A percentile compares a stretch with the other conserved stretches of the same genome.
Evolutionary conservation across 2,797 vertebrate genomes (phyloP).

Genomic region (Takifugu rubripes): DNA sequence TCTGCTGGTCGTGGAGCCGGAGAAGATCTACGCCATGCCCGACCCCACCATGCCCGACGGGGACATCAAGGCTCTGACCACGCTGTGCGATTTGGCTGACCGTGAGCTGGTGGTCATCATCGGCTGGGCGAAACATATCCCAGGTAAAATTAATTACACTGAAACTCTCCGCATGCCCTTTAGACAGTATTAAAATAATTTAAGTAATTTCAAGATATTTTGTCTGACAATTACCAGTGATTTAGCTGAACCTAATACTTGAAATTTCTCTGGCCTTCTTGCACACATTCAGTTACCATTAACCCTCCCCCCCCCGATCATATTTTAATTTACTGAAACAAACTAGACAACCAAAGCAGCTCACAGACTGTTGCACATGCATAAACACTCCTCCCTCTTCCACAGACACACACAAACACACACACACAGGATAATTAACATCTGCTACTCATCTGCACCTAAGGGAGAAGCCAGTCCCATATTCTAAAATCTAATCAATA

Average conservation of each 20-base stretch:
- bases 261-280: no score
- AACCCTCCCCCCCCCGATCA: background rate
- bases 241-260: no score
- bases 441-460: slow-evolving; percentile 74
- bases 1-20: slow-evolving; percentile 94
- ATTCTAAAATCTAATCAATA: slow-evolving; percentile 78
- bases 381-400: slow-evolving; percentile 30
- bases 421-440: slow-evolving; percentile 72
- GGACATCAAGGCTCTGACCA: slow-evolving; percentile 96
- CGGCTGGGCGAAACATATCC: slow-evolving; percentile 99
- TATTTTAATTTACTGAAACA: slow-evolving; percentile 31
- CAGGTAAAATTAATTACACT: slow-evolving; percentile 76
- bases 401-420: slow-evolving; percentile 23
- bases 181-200: no score
- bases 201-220: no score
- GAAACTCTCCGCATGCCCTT: background rate
- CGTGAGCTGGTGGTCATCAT: slow-evolving; percentile 97
- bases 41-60: slow-evolving; percentile 94
- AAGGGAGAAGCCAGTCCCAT: slow-evolving; percentile 70
- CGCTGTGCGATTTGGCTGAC: slow-evolving; percentile 95
- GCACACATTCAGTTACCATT: no score
- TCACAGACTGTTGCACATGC: slow-evolving; percentile 34
- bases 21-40: slow-evolving; percentile 98
- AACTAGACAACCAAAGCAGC: slow-evolving; percentile 44
- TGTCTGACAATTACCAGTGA: no score